phyloP scores from a whole-genome alignment of 1,140 invertebrate species.

The Hestina assimilis region DNA sequence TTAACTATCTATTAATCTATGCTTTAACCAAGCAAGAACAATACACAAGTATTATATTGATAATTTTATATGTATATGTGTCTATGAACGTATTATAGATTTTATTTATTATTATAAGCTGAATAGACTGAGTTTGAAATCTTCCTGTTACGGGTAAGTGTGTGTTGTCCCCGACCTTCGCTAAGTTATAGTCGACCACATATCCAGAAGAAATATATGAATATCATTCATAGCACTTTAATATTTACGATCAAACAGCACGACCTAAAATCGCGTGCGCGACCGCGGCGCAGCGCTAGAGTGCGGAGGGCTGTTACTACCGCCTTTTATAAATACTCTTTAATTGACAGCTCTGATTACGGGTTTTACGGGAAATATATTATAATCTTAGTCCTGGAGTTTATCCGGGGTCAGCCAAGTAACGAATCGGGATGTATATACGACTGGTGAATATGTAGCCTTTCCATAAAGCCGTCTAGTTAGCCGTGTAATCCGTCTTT shows the following conservation, averaged over 20 bases:
- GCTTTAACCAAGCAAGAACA: no score
- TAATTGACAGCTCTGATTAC: constrained; percentile 43
- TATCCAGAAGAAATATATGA: constrained; percentile 9
- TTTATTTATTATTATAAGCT: background rate
- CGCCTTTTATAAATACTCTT: constrained; percentile 26
- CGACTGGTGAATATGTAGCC: background rate
- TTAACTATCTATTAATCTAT: no score
- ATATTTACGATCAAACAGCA: constrained; percentile 4
- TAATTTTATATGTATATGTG: no score
- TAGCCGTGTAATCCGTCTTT: constrained; percentile 1
- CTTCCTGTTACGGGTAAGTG: background rate
- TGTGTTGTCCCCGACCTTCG: background rate
- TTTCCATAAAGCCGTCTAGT: constrained; percentile 11
- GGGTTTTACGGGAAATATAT: constrained; percentile 18
- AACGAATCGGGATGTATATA: constrained; percentile 1
- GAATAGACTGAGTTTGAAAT: background rate
- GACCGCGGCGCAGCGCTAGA: background rate
- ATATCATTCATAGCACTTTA: background rate
- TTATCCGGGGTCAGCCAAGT: background rate
- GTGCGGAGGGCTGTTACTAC: background rate
- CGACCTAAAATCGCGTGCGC: background rate
- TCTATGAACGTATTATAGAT: background rate
- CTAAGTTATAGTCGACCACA: background rate
- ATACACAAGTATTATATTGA: no score
- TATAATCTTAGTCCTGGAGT: background rate